phyloP scores from a whole-genome alignment of 2,888 invertebrate species.

The Sminthurides aquaticus region DNA sequence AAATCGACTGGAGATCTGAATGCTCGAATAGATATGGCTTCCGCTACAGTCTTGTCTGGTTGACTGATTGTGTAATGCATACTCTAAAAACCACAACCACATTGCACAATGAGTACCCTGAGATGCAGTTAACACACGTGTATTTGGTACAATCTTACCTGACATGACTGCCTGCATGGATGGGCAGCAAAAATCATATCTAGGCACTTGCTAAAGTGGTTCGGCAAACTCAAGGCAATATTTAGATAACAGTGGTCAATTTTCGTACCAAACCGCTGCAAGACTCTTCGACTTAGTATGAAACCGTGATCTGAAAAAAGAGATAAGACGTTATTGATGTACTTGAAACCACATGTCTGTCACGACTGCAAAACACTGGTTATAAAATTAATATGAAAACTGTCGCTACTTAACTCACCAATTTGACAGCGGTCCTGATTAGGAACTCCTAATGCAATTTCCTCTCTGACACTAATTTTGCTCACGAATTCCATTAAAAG shows the following conservation, averaged over 20 bases:
- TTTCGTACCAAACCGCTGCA: constrained; percentile 22
- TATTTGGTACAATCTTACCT: no score
- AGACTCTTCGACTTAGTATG: constrained; percentile 25
- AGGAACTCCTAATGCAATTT: constrained; percentile 70
- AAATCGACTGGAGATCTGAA: no score
- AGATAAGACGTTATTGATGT: no score
- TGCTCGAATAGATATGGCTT: no score
- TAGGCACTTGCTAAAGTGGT: constrained; percentile 17
- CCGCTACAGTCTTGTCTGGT: no score
- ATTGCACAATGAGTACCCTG: no score
- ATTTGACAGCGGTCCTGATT: constrained; percentile 34
- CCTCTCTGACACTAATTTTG: constrained; percentile 72
- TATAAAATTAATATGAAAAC: no score
- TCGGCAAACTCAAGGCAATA: neutral
- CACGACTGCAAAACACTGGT: no score
- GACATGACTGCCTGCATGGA: neutral
- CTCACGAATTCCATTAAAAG: constrained; percentile 63
- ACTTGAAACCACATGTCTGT: no score
- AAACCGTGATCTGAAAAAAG: constrained; percentile 28
- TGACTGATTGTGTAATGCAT: no score
- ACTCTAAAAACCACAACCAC: no score
- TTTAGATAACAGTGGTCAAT: constrained; percentile 22
- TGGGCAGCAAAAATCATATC: neutral
- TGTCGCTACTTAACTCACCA: constrained; percentile 11
- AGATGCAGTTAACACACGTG: no score